These are phyloP conservation scores for Emydocephalus ijimae DNA, from an alignment of 2,113 vertebrate genomes.

Conservation along the genomic window DNA sequence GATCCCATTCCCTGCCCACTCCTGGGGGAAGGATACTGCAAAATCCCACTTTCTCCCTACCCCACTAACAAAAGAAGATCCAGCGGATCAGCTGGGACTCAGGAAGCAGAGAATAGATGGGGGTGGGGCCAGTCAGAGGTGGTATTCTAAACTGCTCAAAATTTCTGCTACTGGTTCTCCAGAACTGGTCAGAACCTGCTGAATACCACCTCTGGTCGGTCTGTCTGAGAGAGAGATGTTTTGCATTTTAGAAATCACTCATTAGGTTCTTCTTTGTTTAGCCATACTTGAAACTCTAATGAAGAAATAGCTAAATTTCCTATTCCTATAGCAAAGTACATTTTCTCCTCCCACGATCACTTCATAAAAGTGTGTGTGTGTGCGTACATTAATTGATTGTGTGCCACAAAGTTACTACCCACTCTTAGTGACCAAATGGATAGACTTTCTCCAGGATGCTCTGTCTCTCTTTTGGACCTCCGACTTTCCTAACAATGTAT, in stretches of 20 bases:
- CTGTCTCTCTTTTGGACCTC: neutral
- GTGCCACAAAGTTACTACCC: neutral
- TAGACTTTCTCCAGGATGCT: neutral
- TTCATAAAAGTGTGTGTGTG: neutral
- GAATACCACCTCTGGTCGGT: too few relatives aligned
- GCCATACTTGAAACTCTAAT: constrained; percentile 25
- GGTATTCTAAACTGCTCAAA: too few relatives aligned
- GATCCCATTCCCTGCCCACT: too few relatives aligned
- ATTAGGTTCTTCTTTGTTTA: constrained; percentile 8
- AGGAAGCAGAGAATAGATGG: too few relatives aligned
- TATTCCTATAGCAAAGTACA: neutral
- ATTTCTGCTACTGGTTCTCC: too few relatives aligned
- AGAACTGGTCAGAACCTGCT: too few relatives aligned
- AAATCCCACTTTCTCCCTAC: too few relatives aligned
- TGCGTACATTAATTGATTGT: neutral
- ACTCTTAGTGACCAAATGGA: neutral
- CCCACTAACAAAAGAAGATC: too few relatives aligned
- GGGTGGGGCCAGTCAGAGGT: too few relatives aligned
- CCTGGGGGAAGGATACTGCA: too few relatives aligned
- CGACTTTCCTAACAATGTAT: neutral
- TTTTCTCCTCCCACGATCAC: neutral
- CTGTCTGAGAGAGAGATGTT: neutral
- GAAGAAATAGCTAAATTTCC: neutral
- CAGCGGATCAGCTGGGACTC: too few relatives aligned
- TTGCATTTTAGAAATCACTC: neutral